A percentile compares a stretch with the other conserved stretches of the same genome.
Conservation (phyloP, 2,888 invertebrate species). For the Cheiracanthium punctorium region DNA sequence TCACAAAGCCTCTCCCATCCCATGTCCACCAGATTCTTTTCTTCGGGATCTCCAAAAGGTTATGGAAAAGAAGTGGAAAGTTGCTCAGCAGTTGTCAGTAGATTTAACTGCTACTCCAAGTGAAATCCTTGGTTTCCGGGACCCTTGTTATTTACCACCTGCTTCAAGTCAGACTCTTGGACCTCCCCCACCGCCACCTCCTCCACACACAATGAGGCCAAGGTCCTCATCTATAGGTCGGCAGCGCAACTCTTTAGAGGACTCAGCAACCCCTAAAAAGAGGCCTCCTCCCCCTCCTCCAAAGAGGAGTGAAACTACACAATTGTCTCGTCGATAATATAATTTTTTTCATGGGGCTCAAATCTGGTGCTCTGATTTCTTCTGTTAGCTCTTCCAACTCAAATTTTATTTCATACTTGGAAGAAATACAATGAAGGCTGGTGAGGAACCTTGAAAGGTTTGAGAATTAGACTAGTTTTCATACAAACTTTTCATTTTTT, state of each 20-base stretch:
- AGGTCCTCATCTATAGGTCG: constrained; percentile 35
- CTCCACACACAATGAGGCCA: constrained; percentile 45
- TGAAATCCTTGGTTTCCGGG: constrained; percentile 90
- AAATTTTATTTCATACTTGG: constrained; percentile 32
- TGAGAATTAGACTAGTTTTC: constrained; percentile 42
- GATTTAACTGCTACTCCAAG: constrained; percentile 92
- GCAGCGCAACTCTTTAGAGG: constrained; percentile 41
- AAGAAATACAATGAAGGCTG: constrained; percentile 5
- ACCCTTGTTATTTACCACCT: constrained; percentile 73
- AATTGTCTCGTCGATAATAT: constrained; percentile 77
- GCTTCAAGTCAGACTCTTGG: constrained; percentile 35
- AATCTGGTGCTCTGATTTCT: constrained; percentile 49
- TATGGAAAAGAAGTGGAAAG: constrained; percentile 91
- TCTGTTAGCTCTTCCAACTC: constrained; percentile 53
- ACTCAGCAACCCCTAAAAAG: constrained; percentile 76
- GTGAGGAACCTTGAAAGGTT: constrained; percentile 42
- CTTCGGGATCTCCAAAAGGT: constrained; percentile 91
- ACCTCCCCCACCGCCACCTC: constrained; percentile 56
- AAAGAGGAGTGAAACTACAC: constrained; percentile 91
- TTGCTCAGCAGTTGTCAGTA: constrained; percentile 92
- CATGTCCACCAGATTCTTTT: constrained; percentile 81
- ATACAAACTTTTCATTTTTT: constrained; percentile 22
- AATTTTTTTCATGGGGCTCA: constrained; percentile 38
- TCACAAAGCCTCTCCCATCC: constrained; percentile 79
- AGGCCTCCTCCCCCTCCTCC: constrained; percentile 93